Conservation (phyloP, 2,113 vertebrate species). For the Passerina amoena region DNA sequence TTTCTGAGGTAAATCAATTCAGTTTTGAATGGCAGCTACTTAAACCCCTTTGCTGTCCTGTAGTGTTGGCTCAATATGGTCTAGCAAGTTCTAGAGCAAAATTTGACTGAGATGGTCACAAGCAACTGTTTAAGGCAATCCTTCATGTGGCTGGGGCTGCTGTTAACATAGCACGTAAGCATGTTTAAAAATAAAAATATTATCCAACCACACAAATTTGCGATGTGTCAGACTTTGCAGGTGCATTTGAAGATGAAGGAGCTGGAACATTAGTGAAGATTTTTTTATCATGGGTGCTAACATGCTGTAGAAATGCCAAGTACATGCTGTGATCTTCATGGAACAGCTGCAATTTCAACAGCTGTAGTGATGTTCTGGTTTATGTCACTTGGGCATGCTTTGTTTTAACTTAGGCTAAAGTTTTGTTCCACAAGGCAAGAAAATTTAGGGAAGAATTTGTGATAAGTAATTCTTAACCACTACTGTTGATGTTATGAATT, state of each 20-base stretch:
- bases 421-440: background rate
- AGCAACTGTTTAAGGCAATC: background rate
- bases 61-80: background rate
- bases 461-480: background rate
- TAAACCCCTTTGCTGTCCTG: background rate
- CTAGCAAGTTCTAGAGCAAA: background rate
- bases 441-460: background rate
- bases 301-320: background rate
- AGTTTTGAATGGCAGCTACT: background rate
- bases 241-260: background rate
- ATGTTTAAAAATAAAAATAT: background rate
- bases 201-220: background rate
- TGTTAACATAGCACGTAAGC: background rate
- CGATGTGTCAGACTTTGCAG: background rate
- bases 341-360: conserved; percentile 35
- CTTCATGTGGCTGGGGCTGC: background rate
- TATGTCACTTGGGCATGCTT: background rate
- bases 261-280: background rate
- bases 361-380: background rate
- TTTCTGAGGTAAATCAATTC: background rate
- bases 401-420: background rate
- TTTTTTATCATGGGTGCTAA: background rate
- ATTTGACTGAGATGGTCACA: background rate
- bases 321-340: background rate
- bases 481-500: background rate